Base-by-base conservation (phyloP, 2,797 vertebrate genomes). In the Pangasius krempfi region DNA sequence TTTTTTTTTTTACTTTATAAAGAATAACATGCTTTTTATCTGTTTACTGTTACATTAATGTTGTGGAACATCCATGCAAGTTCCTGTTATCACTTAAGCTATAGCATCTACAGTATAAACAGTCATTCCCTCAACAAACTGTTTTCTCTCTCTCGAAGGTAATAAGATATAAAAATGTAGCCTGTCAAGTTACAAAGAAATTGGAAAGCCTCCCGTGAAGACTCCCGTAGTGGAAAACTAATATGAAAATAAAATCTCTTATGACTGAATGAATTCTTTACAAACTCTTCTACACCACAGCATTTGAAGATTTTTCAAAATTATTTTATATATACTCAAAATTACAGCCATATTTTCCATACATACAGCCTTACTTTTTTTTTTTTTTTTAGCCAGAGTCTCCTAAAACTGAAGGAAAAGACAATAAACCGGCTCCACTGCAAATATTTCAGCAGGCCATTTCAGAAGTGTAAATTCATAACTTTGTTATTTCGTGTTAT, bases 401-500 rank as follows among this genome's bases (percentile, higher is more conserved):
- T 68, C n/a, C 9, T 52, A 52, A 54, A 85, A 25, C 83, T 25
- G 20, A 52, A 33, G 10, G 47, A 30, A 27, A 54, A 12, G 33
- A 85, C 66, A 70, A 70, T 85, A 85, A 85, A 22, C 44, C n/a
- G 2, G n/a, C 83, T 54, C 4, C 44, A 33, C 66, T 50, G 83
- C 18, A 85, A 85, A 70, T 85, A 85, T 85, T 70, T 27, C 62
- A 85, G 47, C 5, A 54, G 64, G 64, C 16, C 27, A 85, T 85
- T 58, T 85, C 64, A 62, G 54, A 76, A 37, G n/a, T 10, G 27
- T n/a, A 64, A 44, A 80, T 56, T 79, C 86, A 64, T 79, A 87
- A 85, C 83, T 70, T 82, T 25, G 44, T 81, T 37, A 81, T 81
- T 58, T 81, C 16, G 22, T 85, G n/a, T 84, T 84, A 83, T 85